A percentile compares a stretch with the other conserved stretches of the same genome.
These are phyloP conservation scores for Mellivora capensis DNA, from an alignment of 2,113 vertebrate genomes.

Conservation along the genomic window DNA sequence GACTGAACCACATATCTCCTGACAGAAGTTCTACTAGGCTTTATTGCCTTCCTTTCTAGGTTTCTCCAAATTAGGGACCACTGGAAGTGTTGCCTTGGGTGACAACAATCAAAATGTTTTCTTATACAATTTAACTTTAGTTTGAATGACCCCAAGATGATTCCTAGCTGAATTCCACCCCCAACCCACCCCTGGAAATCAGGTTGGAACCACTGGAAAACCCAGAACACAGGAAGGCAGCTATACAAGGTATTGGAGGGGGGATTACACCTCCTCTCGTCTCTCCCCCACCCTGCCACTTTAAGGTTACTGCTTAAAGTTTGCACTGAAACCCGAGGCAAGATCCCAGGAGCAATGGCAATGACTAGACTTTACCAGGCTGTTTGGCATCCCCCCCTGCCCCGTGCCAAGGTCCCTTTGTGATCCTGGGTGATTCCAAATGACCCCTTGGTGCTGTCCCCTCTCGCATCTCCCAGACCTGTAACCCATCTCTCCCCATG, in stretches of 20 bases:
- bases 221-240: background rate
- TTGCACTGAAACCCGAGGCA: constrained; percentile 10
- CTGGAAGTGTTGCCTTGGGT: background rate
- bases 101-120: background rate
- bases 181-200: background rate
- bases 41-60: background rate
- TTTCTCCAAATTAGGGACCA: background rate
- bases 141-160: constrained; percentile 30
- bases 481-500: background rate
- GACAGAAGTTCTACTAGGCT: background rate
- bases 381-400: background rate
- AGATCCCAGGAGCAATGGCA: background rate
- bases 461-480: constrained; percentile 35
- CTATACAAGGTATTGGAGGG: fast-evolving
- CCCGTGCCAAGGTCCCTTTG: constrained; percentile 5
- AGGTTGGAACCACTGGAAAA: background rate
- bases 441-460: background rate
- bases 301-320: constrained; percentile 58
- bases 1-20: background rate
- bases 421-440: constrained; percentile 6
- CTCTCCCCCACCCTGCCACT: background rate
- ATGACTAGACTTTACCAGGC: background rate
- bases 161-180: background rate
- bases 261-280: background rate
- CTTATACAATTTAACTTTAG: constrained; percentile 50